These are phyloP conservation scores for Octodon degus DNA, from an alignment of 2,113 vertebrate genomes.

Conservation along the genomic window DNA sequence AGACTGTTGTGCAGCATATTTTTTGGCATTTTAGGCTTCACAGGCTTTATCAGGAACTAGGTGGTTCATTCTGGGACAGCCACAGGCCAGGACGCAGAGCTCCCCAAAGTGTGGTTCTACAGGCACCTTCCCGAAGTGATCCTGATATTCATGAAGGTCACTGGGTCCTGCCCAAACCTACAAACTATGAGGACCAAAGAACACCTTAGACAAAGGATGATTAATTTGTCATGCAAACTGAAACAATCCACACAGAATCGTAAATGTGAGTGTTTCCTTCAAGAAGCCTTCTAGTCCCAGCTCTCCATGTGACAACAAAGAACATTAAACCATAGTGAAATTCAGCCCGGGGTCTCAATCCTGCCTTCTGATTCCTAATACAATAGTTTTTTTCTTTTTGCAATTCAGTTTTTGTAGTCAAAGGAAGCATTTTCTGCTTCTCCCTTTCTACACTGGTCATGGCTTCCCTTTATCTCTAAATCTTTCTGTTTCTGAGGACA, in stretches of 20 bases:
- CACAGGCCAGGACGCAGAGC: background rate
- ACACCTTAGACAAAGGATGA: background rate
- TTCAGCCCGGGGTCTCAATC: background rate
- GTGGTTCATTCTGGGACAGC: background rate
- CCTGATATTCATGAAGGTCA: background rate
- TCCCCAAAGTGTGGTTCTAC: background rate
- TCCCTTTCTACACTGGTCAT: background rate
- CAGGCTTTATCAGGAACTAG: background rate
- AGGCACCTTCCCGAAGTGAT: background rate
- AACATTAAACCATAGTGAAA: background rate
- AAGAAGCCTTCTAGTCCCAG: background rate
- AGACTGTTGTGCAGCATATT: background rate
- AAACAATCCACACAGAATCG: background rate
- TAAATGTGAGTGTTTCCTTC: background rate
- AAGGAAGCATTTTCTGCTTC: background rate
- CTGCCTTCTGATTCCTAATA: background rate
- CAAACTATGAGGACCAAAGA: background rate
- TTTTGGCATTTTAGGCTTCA: background rate
- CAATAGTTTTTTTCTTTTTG: no score
- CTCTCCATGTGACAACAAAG: background rate
- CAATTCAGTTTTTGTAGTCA: background rate
- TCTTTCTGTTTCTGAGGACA: background rate
- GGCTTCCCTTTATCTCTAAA: background rate
- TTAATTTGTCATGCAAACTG: background rate
- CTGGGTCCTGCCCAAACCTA: background rate